phyloP scores from a whole-genome alignment of 2,888 invertebrate genomes.

The Bimastos eiseni region DNA sequence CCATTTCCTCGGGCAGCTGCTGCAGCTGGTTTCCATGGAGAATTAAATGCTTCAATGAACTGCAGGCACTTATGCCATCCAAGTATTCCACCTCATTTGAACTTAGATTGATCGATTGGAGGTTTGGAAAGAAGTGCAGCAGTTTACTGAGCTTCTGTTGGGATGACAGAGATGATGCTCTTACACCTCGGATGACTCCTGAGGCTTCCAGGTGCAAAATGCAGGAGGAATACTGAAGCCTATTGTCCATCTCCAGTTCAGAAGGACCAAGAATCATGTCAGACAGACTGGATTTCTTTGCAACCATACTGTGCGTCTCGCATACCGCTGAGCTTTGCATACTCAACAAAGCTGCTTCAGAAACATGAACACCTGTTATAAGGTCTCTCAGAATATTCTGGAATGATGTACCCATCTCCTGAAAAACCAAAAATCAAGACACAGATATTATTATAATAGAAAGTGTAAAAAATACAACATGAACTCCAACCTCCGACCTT shows the following conservation, averaged over 20 bases:
- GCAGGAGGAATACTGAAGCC: not conserved
- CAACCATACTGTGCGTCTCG: not conserved
- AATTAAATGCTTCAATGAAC: constrained; percentile 22
- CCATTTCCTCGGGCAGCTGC: constrained; percentile 29
- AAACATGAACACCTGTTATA: not conserved
- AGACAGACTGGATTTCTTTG: not conserved
- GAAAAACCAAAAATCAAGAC: not conserved
- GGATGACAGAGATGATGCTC: not conserved
- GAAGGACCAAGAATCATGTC: not conserved
- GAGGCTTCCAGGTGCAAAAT: constrained; percentile 8
- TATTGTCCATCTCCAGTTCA: not conserved
- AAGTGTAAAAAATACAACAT: not conserved
- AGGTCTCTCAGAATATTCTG: not conserved
- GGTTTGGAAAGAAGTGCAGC: constrained; percentile 28
- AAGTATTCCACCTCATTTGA: not conserved
- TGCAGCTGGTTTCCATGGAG: constrained; percentile 29
- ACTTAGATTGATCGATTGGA: constrained; percentile 19
- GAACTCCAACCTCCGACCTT: not conserved
- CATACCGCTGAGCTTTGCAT: not conserved
- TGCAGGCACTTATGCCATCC: constrained; percentile 8
- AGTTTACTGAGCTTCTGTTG: constrained; percentile 8
- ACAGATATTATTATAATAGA: not conserved
- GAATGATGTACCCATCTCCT: not conserved
- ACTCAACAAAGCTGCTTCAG: not conserved
- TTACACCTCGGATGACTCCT: not conserved